A percentile compares a stretch with the other conserved stretches of the same genome.
phyloP scores from a whole-genome alignment of 2,797 vertebrate genomes.

The Mastacembelus armatus region DNA sequence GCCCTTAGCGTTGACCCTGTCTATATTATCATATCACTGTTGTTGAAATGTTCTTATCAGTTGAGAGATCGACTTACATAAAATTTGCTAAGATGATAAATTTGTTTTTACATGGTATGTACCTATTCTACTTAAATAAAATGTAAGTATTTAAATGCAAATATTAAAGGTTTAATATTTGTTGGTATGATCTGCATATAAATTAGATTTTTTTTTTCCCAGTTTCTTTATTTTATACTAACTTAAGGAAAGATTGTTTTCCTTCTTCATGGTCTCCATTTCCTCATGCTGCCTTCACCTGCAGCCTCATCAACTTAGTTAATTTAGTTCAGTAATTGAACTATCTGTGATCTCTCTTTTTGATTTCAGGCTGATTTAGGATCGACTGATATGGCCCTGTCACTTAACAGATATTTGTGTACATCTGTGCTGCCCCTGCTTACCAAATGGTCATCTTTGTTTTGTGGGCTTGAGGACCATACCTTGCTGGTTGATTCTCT shows the following conservation, averaged over 20 bases:
- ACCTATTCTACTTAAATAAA: too few species aligned
- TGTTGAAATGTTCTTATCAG: not conserved
- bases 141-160: too few species aligned
- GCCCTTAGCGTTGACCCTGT: not conserved
- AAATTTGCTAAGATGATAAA: too few species aligned
- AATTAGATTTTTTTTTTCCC: too few species aligned
- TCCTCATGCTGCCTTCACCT: not conserved
- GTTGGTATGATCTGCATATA: too few species aligned
- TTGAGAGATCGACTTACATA: too few species aligned
- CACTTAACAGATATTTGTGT: conserved; percentile 94
- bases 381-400: conserved; percentile 95
- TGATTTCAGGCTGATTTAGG: conserved; percentile 87
- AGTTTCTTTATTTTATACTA: too few species aligned
- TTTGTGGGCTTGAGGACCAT: conserved; percentile 87
- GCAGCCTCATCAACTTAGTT: not conserved
- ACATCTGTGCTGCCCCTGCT: conserved; percentile 91
- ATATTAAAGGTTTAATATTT: too few species aligned
- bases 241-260: not conserved
- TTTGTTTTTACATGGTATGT: too few species aligned
- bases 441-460: conserved; percentile 89
- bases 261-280: not conserved
- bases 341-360: conserved; percentile 7
- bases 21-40: not conserved
- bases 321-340: conserved; percentile 1
- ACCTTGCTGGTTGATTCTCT: conserved; percentile 88